phyloP scores from a whole-genome alignment of 2,113 vertebrate genomes.

The Caranx melampygus region DNA sequence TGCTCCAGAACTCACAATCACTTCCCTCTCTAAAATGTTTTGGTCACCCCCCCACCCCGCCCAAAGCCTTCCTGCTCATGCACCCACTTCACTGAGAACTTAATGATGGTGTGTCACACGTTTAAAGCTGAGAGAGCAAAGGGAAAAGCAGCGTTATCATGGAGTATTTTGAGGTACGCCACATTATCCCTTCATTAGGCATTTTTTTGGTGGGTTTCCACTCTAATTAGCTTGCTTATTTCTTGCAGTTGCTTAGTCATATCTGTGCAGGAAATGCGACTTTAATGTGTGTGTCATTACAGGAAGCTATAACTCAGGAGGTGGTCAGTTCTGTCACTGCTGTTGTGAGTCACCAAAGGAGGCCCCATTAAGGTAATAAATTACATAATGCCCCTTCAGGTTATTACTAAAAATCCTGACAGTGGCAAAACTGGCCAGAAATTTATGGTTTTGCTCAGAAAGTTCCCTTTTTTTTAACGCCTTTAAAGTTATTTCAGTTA shows the following conservation, averaged over 20 bases:
- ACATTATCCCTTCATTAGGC: conserved; percentile 38
- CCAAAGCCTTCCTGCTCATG: not conserved
- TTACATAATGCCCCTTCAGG: conserved; percentile 24
- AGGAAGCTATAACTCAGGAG: conserved; percentile 46
- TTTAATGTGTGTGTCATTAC: conserved; percentile 58
- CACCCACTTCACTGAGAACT: not conserved
- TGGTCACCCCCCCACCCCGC: not conserved
- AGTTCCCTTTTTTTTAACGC: conserved; percentile 4
- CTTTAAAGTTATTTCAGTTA: conserved; percentile 37
- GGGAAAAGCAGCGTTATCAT: not conserved
- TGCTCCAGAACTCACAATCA: not conserved
- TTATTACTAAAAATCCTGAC: conserved; percentile 44
- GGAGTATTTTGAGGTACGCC: conserved; percentile 15
- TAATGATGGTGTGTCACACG: conserved; percentile 22
- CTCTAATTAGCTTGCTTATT: conserved; percentile 57
- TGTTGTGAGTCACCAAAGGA: conserved; percentile 32
- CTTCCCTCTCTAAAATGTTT: not conserved
- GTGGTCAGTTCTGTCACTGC: conserved; percentile 48
- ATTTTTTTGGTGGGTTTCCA: conserved; percentile 40
- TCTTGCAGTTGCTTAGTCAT: conserved; percentile 36
- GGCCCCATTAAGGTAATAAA: conserved; percentile 57
- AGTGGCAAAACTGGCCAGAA: conserved; percentile 20
- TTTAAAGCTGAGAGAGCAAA: conserved; percentile 42
- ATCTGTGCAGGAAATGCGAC: conserved; percentile 50
- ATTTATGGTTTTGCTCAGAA: conserved; percentile 21